phyloP scores from a whole-genome alignment of 2,888 invertebrate genomes.

The Cheilosia impressa region DNA sequence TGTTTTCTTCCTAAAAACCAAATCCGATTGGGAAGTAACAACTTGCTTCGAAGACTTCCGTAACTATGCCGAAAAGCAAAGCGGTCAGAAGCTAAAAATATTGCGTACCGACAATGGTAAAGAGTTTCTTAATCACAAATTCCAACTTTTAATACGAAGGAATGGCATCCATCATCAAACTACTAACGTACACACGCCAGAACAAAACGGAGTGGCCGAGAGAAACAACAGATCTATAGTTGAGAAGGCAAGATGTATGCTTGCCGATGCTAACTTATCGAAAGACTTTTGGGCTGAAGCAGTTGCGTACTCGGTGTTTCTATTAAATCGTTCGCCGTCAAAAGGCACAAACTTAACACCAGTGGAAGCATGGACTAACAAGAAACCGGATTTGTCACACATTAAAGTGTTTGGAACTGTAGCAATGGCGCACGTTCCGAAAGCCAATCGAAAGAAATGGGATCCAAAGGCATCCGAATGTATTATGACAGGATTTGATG shows the following conservation, averaged over 20 bases:
- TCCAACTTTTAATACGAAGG: neutral
- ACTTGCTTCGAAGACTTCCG: neutral
- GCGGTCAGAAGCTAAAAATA: neutral
- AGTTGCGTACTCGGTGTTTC: constrained; percentile 22
- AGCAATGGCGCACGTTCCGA: constrained; percentile 22
- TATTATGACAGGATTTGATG: constrained; percentile 55
- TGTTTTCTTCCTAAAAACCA: neutral
- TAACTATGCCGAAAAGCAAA: constrained; percentile 2
- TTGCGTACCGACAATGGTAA: neutral
- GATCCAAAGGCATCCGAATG: constrained; percentile 54
- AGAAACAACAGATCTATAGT: constrained; percentile 26
- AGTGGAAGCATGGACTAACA: constrained; percentile 3
- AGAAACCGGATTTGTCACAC: neutral
- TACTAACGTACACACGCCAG: neutral
- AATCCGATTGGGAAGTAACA: neutral
- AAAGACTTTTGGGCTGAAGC: constrained; percentile 11
- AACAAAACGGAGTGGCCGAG: constrained; percentile 15
- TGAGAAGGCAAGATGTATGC: constrained; percentile 20
- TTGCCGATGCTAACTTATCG: constrained; percentile 9
- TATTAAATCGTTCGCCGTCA: neutral
- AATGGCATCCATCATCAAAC: neutral
- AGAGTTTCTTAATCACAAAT: neutral
- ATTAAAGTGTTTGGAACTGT: too few species aligned
- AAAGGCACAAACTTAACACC: constrained; percentile 7
- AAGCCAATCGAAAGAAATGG: constrained; percentile 52